Conservation (phyloP, 2,888 invertebrate genomes). For the Cerastis rubricosa region DNA sequence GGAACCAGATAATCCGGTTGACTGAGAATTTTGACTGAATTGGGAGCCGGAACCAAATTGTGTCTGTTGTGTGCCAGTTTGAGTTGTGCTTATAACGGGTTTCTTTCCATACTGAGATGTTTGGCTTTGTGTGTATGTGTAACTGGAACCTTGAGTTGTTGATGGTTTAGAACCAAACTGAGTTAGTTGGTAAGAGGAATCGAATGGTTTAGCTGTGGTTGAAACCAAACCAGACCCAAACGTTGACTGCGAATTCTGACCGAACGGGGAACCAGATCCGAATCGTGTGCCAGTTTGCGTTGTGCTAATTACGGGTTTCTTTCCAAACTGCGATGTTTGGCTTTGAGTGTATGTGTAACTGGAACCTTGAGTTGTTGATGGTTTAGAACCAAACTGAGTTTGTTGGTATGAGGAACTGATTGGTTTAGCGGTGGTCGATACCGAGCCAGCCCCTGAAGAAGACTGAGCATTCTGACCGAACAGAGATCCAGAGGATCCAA, state of each 20-base stretch:
- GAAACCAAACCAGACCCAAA: constrained; percentile 8
- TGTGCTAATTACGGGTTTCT: constrained; percentile 25
- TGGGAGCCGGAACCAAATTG: too few relatives aligned
- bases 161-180: constrained; percentile 30
- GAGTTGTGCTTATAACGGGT: constrained; percentile 19
- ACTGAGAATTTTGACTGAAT: too few relatives aligned
- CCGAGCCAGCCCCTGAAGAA: neutral
- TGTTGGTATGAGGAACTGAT: constrained; percentile 12
- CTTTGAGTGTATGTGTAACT: constrained; percentile 27
- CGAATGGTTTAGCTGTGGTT: constrained; percentile 31
- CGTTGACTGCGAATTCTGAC: constrained; percentile 14
- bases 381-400: constrained; percentile 22
- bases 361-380: constrained; percentile 25
- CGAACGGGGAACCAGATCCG: constrained; percentile 10
- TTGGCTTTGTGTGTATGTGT: constrained; percentile 27
- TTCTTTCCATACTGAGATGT: constrained; percentile 22
- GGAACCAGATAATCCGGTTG: constrained; percentile 23
- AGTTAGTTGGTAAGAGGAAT: constrained; percentile 24
- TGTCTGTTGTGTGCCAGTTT: constrained; percentile 12
- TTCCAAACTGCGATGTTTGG: constrained; percentile 24
- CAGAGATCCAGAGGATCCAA: neutral
- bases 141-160: constrained; percentile 19
- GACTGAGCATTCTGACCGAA: constrained; percentile 19
- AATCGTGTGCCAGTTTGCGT: constrained; percentile 40
- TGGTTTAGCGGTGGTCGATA: constrained; percentile 10